Percentiles rank a stretch among this genome's conserved stretches.
Evolutionary conservation across 1,140 invertebrate genomes (phyloP).

Genomic region (Lordiphosa mommai): DNA sequence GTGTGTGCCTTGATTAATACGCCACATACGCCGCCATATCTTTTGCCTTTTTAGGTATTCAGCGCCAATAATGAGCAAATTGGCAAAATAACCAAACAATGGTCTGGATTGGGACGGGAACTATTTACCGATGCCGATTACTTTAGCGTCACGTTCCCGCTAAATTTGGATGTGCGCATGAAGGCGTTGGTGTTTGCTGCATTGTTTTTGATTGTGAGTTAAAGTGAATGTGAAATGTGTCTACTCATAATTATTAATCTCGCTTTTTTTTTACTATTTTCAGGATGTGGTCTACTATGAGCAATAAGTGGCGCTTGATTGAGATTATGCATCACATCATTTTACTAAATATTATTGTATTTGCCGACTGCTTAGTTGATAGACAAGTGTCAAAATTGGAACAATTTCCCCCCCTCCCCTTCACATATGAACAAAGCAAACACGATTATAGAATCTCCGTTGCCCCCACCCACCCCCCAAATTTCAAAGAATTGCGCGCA

Average conservation of each 20-base stretch:
- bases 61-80: conserved; percentile 55
- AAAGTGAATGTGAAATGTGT: too few relatives aligned
- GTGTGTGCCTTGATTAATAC: conserved; percentile 6
- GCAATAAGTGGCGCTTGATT: conserved; percentile 16
- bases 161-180: conserved; percentile 63
- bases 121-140: conserved; percentile 65
- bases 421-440: neutral
- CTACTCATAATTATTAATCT: too few relatives aligned
- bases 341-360: conserved; percentile 5
- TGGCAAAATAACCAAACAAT: conserved; percentile 63
- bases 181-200: conserved; percentile 57
- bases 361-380: conserved; percentile 47
- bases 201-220: conserved; percentile 56
- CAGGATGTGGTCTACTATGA: conserved; percentile 53
- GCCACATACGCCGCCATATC: conserved; percentile 7
- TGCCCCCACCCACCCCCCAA: neutral
- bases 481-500: conserved; percentile 12
- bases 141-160: conserved; percentile 54
- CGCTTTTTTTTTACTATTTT: neutral
- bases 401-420: neutral
- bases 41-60: conserved; percentile 41
- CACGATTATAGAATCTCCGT: neutral
- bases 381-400: conserved; percentile 21
- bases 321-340: neutral
- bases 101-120: conserved; percentile 51